These are phyloP conservation scores for Rotaria socialis DNA, from an alignment of 2,888 invertebrate genomes.

Conservation along the genomic window DNA sequence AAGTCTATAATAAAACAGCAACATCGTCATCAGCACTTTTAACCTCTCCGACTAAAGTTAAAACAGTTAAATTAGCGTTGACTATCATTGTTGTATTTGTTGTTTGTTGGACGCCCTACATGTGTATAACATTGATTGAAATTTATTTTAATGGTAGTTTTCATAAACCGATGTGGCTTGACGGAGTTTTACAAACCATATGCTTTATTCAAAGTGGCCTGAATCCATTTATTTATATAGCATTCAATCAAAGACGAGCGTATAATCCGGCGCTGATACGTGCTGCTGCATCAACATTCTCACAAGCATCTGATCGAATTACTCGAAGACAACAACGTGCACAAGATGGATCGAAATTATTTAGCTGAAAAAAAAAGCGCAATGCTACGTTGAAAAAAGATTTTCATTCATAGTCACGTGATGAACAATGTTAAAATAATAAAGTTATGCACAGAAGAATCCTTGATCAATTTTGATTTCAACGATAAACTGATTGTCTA, in stretches of 20 bases:
- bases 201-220: background rate
- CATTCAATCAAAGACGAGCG: background rate
- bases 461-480: too few relatives aligned
- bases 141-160: conserved; percentile 51
- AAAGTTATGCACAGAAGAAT: too few relatives aligned
- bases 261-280: background rate
- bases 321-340: too few relatives aligned
- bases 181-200: background rate
- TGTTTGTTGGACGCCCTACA: conserved; percentile 60
- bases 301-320: background rate
- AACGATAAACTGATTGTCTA: too few relatives aligned
- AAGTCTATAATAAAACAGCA: background rate
- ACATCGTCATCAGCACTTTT: conserved; percentile 49
- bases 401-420: too few relatives aligned
- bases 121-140: conserved; percentile 57
- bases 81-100: conserved; percentile 60
- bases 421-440: too few relatives aligned
- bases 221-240: conserved; percentile 12
- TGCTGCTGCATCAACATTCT: background rate
- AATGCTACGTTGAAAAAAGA: too few relatives aligned
- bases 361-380: too few relatives aligned
- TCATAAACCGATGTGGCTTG: conserved; percentile 48
- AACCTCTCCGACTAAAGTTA: conserved; percentile 53
- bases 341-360: too few relatives aligned
- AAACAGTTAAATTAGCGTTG: conserved; percentile 60